Evolutionary conservation across 2,888 invertebrate species (phyloP).

Genomic region (Pseudococcus jackbeardsleyi): DNA sequence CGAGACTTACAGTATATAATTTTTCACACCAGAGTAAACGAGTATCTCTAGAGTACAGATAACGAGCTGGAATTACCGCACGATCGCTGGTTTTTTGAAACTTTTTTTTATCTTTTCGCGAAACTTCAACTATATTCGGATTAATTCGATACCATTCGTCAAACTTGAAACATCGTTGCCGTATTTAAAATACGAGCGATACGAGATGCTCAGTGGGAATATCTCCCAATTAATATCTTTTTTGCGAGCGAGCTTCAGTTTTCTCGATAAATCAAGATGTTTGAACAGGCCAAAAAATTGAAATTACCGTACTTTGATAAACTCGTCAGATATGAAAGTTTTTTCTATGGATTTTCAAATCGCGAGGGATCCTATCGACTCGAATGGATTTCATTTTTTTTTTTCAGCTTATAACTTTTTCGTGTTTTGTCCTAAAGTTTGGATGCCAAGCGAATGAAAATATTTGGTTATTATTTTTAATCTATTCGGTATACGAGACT

Average conservation of each 20-base stretch:
- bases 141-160: background rate
- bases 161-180: background rate
- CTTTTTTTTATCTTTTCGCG: background rate
- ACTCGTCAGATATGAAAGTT: background rate
- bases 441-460: too few species aligned
- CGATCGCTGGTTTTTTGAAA: background rate
- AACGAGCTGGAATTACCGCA: background rate
- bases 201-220: background rate
- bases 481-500: too few species aligned
- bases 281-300: background rate
- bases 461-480: too few species aligned
- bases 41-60: background rate
- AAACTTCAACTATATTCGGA: background rate
- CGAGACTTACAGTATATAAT: background rate
- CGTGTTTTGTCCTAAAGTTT: background rate
- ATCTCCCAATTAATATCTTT: background rate
- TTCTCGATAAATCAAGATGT: background rate
- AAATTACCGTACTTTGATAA: background rate
- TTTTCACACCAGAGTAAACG: background rate
- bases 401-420: background rate
- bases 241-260: background rate
- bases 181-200: background rate
- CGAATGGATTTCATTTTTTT: background rate
- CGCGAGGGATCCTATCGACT: background rate
- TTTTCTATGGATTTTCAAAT: background rate